Evolutionary conservation across 2,113 vertebrate genomes (phyloP), one percentile per base, ranked within the genome.

Genomic region (Notothenia rossii): DNA sequence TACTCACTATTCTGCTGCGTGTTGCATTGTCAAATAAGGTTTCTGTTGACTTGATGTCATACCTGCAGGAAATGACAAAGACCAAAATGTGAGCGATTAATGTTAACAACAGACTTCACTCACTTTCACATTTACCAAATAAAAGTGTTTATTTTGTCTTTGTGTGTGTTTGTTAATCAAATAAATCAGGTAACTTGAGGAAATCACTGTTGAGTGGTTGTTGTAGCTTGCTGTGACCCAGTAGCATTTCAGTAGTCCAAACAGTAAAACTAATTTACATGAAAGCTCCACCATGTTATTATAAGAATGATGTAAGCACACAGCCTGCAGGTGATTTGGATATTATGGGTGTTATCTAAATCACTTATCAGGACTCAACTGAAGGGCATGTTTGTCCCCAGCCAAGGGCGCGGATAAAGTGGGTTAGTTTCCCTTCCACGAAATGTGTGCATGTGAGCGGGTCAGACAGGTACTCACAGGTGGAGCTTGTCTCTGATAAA

Each of bases 401-500:
- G 68, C 49, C 58, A 72, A 72, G 51, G 60, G 7, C 8, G 2
- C 45, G 55, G 56, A 51, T 40, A 0, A 81, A 62, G 53, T 40
- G 36, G 48, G 7, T 50, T 59, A 8, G 20, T 22, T 18, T 63
- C 10, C 22, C 10, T 43, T 55, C 29, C 29, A n/a, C 33, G 25
- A 40, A 7, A 11, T 49, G 68, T 46, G 63, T 48, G 10, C 2
- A 6, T 50, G n/a, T 50, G 48, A 15, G 43, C 29, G 18, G 29
- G 15, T 49, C 54, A 49, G 6, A 40, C 11, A 10, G 60, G 51
- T 73, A 96, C 97, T 98, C 91, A 99, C 98, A 99, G 94, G 89
- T 99, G 95, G 75, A 98, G 95, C 81, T 98, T 98, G 81, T 99
- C 97, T 93, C 98, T 96, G 91, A 96, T 97, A 82, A 99, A 99